phyloP scores from a whole-genome alignment of 2,113 vertebrate genomes.

The Neodon shergylaensis region DNA sequence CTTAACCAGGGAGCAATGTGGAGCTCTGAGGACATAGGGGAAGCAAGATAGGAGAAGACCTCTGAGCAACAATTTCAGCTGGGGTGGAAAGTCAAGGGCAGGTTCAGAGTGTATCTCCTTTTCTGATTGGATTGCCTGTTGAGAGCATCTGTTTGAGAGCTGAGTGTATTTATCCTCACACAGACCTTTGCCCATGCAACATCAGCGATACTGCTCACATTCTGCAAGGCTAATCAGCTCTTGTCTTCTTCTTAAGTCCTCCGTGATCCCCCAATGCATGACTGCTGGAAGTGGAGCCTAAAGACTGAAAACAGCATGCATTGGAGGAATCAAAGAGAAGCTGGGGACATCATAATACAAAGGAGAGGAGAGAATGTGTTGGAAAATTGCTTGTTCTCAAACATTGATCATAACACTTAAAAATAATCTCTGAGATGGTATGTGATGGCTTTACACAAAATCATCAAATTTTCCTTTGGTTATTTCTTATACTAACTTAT shows the following conservation, averaged over 20 bases:
- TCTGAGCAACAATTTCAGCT: background rate
- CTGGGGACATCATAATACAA: background rate
- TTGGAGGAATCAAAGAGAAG: constrained; percentile 50
- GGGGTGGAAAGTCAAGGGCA: background rate
- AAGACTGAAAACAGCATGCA: background rate
- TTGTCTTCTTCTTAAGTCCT: constrained; percentile 26
- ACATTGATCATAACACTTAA: constrained; percentile 16
- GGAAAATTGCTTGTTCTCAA: constrained; percentile 18
- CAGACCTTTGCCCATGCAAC: background rate
- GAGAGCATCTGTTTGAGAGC: background rate
- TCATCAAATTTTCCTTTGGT: background rate
- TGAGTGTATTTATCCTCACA: background rate
- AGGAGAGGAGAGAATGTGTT: background rate
- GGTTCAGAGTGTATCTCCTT: background rate
- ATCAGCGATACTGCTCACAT: background rate
- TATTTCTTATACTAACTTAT: background rate
- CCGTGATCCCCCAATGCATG: background rate
- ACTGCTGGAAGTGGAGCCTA: constrained; percentile 18
- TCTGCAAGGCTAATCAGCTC: background rate
- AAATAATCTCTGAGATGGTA: background rate
- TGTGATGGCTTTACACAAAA: background rate
- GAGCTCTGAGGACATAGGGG: background rate
- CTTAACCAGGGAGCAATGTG: background rate
- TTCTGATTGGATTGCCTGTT: background rate
- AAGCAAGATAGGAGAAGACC: background rate